These are phyloP conservation scores for Phainopepla nitens DNA, from an alignment of 2,113 vertebrate species.

Conservation along the genomic window DNA sequence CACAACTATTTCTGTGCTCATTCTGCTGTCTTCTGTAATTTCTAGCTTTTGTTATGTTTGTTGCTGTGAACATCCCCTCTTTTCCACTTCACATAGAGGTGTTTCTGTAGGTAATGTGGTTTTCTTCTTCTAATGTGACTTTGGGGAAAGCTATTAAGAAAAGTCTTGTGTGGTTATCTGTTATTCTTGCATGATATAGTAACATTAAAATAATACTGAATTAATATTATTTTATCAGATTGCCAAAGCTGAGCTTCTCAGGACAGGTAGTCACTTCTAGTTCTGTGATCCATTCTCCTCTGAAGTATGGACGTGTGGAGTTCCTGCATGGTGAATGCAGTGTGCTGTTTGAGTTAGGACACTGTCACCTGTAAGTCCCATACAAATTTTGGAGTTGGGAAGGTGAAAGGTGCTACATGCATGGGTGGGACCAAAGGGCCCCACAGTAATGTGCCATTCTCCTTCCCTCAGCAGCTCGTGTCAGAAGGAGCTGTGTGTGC, in stretches of 20 bases:
- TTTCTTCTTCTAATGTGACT: not conserved
- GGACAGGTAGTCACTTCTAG: not conserved
- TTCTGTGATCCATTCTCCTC: not conserved
- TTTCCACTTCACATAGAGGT: not conserved
- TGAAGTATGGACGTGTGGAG: accelerated
- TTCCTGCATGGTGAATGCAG: accelerated
- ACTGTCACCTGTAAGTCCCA: not conserved
- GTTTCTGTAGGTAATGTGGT: not conserved
- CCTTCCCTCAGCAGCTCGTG: not conserved
- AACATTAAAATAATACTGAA: not conserved
- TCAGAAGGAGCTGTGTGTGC: not conserved
- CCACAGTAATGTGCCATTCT: accelerated
- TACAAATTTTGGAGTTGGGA: not conserved
- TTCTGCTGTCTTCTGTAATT: not conserved
- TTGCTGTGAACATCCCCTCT: not conserved
- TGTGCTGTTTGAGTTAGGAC: not conserved
- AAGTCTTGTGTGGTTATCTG: not conserved
- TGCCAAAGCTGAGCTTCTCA: not conserved
- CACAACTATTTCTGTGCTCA: not conserved
- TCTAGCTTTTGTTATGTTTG: not conserved
- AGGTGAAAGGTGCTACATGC: not conserved
- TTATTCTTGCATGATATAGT: not conserved
- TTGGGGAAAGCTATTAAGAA: not conserved
- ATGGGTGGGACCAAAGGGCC: not conserved
- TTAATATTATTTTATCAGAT: not conserved